Percentiles rank a stretch among this genome's conserved stretches.
phyloP scores from a whole-genome alignment of 2,888 invertebrate genomes.

The Arctia plantaginis region DNA sequence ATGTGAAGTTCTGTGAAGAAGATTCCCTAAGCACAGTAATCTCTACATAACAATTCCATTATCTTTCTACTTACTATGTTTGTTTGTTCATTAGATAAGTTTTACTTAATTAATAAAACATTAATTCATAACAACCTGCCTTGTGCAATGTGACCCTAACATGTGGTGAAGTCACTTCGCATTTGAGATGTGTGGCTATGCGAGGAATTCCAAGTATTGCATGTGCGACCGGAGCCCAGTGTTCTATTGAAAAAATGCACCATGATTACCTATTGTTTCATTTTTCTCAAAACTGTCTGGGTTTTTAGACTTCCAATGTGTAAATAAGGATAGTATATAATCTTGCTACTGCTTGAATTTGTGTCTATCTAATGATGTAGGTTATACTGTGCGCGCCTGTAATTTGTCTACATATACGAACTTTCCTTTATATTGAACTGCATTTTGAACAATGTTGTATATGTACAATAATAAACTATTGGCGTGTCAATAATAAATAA shows the following conservation, averaged over 20 bases:
- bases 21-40: background rate
- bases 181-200: constrained; percentile 5
- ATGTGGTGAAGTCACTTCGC: background rate
- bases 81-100: background rate
- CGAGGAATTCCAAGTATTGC: constrained; percentile 4
- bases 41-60: background rate
- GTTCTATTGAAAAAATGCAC: constrained; percentile 1
- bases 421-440: no score
- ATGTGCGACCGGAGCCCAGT: background rate
- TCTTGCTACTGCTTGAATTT: no score
- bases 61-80: background rate
- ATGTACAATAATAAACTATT: no score
- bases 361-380: no score
- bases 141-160: background rate
- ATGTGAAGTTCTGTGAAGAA: background rate
- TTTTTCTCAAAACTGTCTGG: background rate
- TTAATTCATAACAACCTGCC: background rate
- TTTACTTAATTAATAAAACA: background rate
- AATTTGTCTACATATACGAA: no score
- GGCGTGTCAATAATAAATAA: no score
- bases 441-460: no score
- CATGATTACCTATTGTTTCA: background rate
- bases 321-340: background rate
- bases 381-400: no score
- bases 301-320: background rate